Conservation (phyloP, 2,888 invertebrate genomes). For the Heteromurus nitidus region DNA sequence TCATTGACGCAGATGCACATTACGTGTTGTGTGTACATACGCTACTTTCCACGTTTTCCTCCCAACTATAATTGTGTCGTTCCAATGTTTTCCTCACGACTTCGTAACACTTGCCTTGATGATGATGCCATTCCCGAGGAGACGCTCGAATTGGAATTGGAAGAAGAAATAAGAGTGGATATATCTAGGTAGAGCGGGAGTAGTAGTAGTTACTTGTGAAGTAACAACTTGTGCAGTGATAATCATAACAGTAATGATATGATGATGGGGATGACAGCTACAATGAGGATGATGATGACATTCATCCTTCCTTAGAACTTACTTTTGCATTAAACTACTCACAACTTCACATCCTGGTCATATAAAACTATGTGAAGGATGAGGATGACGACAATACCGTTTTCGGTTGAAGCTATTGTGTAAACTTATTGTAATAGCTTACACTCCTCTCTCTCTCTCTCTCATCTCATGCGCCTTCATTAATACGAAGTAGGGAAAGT, state of each 20-base stretch:
- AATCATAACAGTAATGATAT: constrained; percentile 33
- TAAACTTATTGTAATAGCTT: constrained; percentile 26
- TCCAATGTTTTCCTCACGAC: background rate
- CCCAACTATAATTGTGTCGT: constrained; percentile 37
- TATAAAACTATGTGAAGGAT: background rate
- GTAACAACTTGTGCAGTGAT: constrained; percentile 24
- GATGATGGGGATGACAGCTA: constrained; percentile 29
- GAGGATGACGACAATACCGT: background rate
- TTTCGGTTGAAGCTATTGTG: background rate
- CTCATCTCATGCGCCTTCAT: constrained; percentile 27
- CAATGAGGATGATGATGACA: constrained; percentile 48
- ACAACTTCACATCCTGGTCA: background rate
- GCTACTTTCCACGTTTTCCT: background rate
- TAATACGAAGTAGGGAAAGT: background rate
- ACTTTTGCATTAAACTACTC: background rate
- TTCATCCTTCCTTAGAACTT: constrained; percentile 42
- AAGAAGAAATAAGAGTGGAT: background rate
- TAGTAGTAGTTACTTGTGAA: background rate
- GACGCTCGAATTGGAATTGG: constrained; percentile 3
- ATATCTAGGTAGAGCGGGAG: background rate
- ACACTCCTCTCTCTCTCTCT: constrained; percentile 24
- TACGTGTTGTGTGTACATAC: constrained; percentile 29
- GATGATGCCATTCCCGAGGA: background rate
- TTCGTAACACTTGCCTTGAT: background rate
- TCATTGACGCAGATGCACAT: background rate